Percentiles rank a stretch among this genome's conserved stretches.
phyloP scores from a whole-genome alignment of 2,797 vertebrate species.

The Notamacropus eugenii region DNA sequence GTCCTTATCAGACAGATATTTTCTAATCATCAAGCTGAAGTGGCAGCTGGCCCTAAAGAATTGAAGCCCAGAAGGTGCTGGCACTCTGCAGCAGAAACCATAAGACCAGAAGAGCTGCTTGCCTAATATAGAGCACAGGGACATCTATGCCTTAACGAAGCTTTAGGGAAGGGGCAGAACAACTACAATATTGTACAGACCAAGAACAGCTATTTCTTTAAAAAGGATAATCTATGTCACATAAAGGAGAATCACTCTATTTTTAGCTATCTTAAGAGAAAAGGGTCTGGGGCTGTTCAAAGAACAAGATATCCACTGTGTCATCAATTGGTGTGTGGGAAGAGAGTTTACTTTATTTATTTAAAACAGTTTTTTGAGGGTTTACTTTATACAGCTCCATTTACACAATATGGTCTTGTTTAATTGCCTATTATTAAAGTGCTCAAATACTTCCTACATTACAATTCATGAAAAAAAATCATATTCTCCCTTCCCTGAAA shows the following conservation, averaged over 20 bases:
- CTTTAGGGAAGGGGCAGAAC: neutral
- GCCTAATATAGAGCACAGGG: neutral
- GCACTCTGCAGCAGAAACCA: neutral
- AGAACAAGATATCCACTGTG: too few relatives aligned
- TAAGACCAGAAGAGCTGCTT: neutral
- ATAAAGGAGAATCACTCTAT: neutral
- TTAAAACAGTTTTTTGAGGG: too few relatives aligned
- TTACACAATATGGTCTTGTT: too few relatives aligned
- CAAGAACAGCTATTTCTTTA: neutral
- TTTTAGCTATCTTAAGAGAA: too few relatives aligned
- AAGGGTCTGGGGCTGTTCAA: too few relatives aligned
- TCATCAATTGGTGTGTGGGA: too few relatives aligned
- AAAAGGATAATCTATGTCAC: neutral
- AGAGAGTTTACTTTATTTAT: too few relatives aligned
- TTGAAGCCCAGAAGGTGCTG: neutral
- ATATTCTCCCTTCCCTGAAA: too few relatives aligned
- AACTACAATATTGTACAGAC: neutral
- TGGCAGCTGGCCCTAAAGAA: neutral
- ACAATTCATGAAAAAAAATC: too few relatives aligned
- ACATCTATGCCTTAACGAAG: neutral
- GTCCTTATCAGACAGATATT: neutral
- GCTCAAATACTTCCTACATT: too few relatives aligned
- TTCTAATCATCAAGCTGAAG: neutral
- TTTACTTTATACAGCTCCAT: too few relatives aligned
- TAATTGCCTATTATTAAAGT: too few relatives aligned